Base-by-base conservation (phyloP, 2,888 invertebrate genomes). In the Carabus problematicus region DNA sequence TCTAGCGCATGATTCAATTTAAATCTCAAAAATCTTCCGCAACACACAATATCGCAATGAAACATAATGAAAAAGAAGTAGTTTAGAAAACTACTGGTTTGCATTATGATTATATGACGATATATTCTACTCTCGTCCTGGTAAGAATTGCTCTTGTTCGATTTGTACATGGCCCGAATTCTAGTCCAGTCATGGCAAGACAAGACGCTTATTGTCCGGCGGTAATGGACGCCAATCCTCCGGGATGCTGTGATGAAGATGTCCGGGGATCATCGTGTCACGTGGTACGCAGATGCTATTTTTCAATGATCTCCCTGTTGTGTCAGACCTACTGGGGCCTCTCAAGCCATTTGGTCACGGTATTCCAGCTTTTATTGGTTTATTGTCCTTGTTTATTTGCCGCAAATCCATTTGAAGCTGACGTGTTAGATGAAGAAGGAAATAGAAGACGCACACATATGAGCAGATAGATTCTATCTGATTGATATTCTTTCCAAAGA, bases 201-300 rank as follows among this genome's bases (percentile, higher is more conserved):
- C 52, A 12, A 18, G 19, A 18, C 52, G 16, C 12, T 18, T 8
- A 49, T 49, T 16, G 52, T 7, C 19, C 52, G 18, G 18, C 18
- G 52, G 19, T 52, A 52, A 18, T 52, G 52, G 16, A 18, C 18
- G 18, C 11, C 66, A 11, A 60, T 72, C 72, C 72, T 71, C 39
- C 45, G 72, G 72, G 71, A 72, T 69, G 47, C 66, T 62, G 71
- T 74, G 74, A 74, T 74, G 72, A 71, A 74, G 72, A 71, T 72
- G 72, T 68, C 70, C 63, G 60, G 73, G 72, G 73, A 73, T 72
- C 71, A 72, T 64, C 72, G 19, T 60, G 73, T 73, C 73, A 71
- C 71, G 56, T 67, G 66, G 55, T 70, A 66, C 72, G 66, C 72
- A 70, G 62, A 67, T 70, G 70, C 70, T 68, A 72, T 73, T 73